A percentile compares a stretch with the other conserved stretches of the same genome.
Conservation (phyloP, 2,797 vertebrate species). For the Orestias chungarensis region DNA sequence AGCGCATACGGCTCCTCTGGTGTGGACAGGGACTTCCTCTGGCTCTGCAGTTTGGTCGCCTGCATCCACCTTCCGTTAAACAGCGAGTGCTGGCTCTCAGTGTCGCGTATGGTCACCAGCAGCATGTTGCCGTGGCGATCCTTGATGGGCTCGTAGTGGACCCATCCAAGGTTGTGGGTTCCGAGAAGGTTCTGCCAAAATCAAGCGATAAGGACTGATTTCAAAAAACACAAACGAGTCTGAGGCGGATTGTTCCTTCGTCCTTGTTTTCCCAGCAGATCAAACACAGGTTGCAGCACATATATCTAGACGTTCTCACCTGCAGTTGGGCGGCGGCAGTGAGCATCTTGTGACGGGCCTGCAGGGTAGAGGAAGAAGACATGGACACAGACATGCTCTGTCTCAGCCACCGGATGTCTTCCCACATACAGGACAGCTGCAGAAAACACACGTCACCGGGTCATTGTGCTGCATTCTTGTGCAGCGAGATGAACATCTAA, state of each 20-base stretch:
- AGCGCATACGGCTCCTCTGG: constrained; percentile 96
- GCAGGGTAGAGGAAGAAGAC: constrained; percentile 93
- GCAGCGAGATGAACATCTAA: background rate
- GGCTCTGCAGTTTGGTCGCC: constrained; percentile 95
- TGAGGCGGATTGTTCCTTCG: background rate
- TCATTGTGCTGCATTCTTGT: background rate
- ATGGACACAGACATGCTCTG: constrained; percentile 90
- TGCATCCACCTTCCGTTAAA: constrained; percentile 96
- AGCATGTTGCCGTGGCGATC: constrained; percentile 95
- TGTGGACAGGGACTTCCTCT: constrained; percentile 97
- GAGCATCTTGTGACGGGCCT: constrained; percentile 96
- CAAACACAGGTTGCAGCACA: background rate
- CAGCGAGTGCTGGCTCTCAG: constrained; percentile 89
- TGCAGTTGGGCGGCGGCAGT: constrained; percentile 92
- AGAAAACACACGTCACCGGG: background rate
- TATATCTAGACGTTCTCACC: constrained; percentile 73
- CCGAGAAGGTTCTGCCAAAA: constrained; percentile 90
- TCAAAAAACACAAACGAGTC: background rate
- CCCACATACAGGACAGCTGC: constrained; percentile 98
- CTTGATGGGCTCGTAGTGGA: constrained; percentile 97
- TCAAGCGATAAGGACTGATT: background rate
- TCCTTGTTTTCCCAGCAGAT: background rate
- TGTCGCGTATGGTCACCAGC: constrained; percentile 91
- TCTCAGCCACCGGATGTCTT: constrained; percentile 94
- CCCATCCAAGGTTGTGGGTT: constrained; percentile 93